Conservation (phyloP, 2,113 vertebrate genomes). For the Myocastor coypus region DNA sequence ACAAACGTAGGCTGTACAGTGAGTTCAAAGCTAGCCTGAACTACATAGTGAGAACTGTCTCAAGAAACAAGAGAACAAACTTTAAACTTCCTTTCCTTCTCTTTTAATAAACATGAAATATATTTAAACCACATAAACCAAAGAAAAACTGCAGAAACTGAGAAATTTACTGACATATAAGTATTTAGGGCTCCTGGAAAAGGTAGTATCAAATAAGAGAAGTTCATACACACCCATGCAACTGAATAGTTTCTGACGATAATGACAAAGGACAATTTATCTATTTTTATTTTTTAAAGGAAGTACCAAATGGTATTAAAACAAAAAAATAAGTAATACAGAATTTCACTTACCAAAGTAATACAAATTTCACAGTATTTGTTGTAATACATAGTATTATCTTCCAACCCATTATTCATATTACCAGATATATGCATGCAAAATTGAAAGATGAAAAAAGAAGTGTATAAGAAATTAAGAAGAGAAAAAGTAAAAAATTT, state of each 20-base stretch:
- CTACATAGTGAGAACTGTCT: not conserved
- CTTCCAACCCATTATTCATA: no score
- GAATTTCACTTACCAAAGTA: no score
- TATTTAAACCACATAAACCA: conserved; percentile 50
- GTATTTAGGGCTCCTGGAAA: not conserved
- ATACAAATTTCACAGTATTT: no score
- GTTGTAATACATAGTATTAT: no score
- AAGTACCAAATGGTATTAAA: no score
- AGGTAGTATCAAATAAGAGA: conserved; percentile 2
- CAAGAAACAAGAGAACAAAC: not conserved
- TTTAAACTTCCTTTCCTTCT: not conserved
- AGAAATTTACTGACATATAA: not conserved
- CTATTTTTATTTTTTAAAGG: no score
- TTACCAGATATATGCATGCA: no score
- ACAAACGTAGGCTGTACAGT: not conserved
- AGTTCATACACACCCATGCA: not conserved
- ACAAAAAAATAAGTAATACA: no score
- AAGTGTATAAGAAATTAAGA: no score
- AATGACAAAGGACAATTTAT: not conserved
- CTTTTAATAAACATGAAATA: conserved; percentile 41
- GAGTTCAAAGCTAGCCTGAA: not conserved
- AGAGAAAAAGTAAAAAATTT: no score
- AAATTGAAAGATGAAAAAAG: no score
- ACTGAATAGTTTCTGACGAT: not conserved
- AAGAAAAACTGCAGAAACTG: conserved; percentile 26